Conservation (phyloP, 2,888 invertebrate genomes). For the Apodemia hepburni region DNA sequence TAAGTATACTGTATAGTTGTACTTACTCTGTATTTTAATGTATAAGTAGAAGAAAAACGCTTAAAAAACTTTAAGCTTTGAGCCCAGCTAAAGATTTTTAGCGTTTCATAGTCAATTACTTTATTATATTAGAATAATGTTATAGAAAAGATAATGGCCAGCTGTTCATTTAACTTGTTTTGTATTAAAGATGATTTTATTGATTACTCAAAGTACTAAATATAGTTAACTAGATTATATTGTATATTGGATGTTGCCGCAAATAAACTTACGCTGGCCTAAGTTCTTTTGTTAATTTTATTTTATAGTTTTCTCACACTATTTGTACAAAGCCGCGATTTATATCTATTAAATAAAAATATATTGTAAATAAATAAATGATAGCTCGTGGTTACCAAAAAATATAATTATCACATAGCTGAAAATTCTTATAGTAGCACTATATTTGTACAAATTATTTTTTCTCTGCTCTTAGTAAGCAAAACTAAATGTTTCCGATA, state of each 20-base stretch:
- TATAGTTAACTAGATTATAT: not conserved
- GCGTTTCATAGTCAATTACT: conserved; percentile 63
- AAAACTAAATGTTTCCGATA: no score
- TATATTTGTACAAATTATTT: no score
- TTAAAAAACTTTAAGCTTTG: conserved; percentile 66
- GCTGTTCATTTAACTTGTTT: not conserved
- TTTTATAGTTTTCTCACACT: not conserved
- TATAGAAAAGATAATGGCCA: not conserved
- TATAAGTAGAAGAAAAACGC: conserved; percentile 43
- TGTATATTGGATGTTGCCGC: not conserved
- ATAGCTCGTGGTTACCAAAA: no score
- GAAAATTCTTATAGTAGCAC: no score
- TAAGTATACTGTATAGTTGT: not conserved
- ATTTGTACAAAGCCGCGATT: not conserved
- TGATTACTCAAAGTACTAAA: no score
- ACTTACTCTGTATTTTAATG: not conserved
- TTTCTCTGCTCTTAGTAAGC: no score
- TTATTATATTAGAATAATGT: conserved; percentile 12
- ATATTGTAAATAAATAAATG: no score
- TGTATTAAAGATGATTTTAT: not conserved
- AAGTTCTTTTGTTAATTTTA: not conserved
- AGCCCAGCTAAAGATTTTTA: conserved; percentile 77
- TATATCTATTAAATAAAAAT: not conserved
- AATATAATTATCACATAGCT: no score
- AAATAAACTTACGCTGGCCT: conserved; percentile 2